A percentile compares a stretch with the other conserved stretches of the same genome.
Evolutionary conservation across 2,113 vertebrate genomes (phyloP).

Genomic region (Gallinago media): DNA sequence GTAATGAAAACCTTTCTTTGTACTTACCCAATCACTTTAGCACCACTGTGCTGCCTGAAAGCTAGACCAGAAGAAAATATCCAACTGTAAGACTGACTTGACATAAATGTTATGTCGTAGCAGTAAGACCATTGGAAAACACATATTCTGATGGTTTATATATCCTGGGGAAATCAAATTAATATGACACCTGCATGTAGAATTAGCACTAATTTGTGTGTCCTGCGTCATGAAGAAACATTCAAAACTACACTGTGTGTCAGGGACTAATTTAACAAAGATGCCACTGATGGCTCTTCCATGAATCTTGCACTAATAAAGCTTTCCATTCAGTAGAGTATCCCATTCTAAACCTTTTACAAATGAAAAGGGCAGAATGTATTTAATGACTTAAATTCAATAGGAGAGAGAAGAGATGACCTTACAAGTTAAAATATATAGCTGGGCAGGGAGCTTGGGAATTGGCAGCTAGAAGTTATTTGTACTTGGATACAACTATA

Average conservation of each 20-base stretch:
- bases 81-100: neutral
- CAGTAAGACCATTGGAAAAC: neutral
- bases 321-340: neutral
- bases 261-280: neutral
- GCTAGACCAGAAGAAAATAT: neutral
- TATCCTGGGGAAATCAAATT: neutral
- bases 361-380: neutral
- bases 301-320: neutral
- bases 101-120: neutral
- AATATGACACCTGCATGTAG: neutral
- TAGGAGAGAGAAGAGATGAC: neutral
- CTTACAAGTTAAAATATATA: neutral
- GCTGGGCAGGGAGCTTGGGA: neutral
- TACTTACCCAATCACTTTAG: constrained; percentile 3
- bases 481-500: neutral
- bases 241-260: neutral
- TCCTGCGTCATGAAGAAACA: neutral
- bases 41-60: neutral
- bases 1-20: constrained; percentile 39
- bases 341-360: neutral
- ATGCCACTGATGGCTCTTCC: neutral
- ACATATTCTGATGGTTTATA: neutral
- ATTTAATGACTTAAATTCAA: neutral
- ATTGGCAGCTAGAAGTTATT: neutral
- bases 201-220: neutral